phyloP scores from a whole-genome alignment of 2,797 vertebrate species.

The Oophaga sylvatica region DNA sequence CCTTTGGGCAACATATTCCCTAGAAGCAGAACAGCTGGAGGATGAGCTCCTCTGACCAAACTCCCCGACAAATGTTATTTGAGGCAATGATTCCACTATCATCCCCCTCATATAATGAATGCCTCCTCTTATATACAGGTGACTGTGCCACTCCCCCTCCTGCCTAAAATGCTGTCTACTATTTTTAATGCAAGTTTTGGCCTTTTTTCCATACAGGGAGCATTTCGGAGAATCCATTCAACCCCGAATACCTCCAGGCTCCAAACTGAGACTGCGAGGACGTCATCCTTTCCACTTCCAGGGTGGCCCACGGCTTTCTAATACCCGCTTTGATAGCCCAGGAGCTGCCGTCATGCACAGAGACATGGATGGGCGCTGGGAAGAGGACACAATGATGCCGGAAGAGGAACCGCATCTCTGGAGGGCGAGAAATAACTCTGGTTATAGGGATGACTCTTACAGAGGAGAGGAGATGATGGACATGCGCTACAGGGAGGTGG shows the following conservation, averaged over 20 bases:
- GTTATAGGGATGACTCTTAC: conserved; percentile 83
- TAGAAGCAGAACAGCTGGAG: no score
- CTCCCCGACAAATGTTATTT: no score
- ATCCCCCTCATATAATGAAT: no score
- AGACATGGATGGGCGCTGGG: conserved; percentile 87
- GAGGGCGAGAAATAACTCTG: conserved; percentile 71
- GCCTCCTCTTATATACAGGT: no score
- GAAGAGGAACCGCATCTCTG: conserved; percentile 65
- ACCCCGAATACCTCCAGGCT: neutral
- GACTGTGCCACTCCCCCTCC: no score
- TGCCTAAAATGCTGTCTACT: neutral
- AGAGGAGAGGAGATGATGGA: conserved; percentile 82
- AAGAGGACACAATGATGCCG: conserved; percentile 76
- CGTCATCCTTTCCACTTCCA: conserved; percentile 84
- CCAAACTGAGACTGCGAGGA: conserved; percentile 64
- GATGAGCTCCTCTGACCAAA: no score
- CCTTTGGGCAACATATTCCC: no score
- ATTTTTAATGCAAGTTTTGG: neutral
- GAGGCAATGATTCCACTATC: no score
- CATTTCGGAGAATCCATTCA: conserved; percentile 9
- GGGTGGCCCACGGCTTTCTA: conserved; percentile 81
- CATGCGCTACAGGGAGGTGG: conserved; percentile 83
- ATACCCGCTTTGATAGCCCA: conserved; percentile 80
- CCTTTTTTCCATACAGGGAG: conserved; percentile 11
- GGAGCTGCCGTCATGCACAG: conserved; percentile 81